Percentiles rank a stretch among this genome's conserved stretches.
Evolutionary conservation across 2,888 invertebrate genomes (phyloP).

Genomic region (Pherbina coryleti): DNA sequence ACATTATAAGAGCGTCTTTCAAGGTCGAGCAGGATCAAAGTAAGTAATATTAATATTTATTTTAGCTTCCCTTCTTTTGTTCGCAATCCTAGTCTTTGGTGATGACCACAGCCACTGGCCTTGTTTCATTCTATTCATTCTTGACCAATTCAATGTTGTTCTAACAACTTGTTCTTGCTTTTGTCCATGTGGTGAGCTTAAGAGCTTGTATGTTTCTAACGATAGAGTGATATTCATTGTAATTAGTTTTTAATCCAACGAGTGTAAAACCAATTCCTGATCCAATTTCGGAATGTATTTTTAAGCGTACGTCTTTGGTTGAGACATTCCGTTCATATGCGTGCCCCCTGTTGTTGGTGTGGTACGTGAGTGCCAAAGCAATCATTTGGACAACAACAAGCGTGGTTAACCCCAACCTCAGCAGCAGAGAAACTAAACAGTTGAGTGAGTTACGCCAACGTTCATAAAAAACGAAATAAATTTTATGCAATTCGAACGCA

Average conservation of each 20-base stretch:
- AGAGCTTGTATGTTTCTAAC: too few species aligned
- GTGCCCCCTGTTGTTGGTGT: background rate
- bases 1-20: slow-evolving; percentile 93
- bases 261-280: background rate
- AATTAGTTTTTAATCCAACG: slow-evolving; percentile 21
- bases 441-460: too few species aligned
- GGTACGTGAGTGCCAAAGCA: background rate
- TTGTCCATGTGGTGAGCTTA: too few species aligned
- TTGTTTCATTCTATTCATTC: background rate
- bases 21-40: slow-evolving; percentile 97
- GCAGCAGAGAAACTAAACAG: too few species aligned
- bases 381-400: background rate
- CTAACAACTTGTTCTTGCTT: too few species aligned
- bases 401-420: background rate
- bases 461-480: background rate
- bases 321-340: background rate
- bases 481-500: background rate
- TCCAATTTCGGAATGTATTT: slow-evolving; percentile 10
- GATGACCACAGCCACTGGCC: background rate
- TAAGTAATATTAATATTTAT: slow-evolving; percentile 70
- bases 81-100: background rate
- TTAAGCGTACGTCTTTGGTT: background rate
- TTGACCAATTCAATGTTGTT: too few species aligned
- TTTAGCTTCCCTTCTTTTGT: background rate
- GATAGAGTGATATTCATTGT: slow-evolving; percentile 13